These are phyloP conservation scores for Mamestra configurata DNA, from an alignment of 1,140 invertebrate species.

Conservation along the genomic window DNA sequence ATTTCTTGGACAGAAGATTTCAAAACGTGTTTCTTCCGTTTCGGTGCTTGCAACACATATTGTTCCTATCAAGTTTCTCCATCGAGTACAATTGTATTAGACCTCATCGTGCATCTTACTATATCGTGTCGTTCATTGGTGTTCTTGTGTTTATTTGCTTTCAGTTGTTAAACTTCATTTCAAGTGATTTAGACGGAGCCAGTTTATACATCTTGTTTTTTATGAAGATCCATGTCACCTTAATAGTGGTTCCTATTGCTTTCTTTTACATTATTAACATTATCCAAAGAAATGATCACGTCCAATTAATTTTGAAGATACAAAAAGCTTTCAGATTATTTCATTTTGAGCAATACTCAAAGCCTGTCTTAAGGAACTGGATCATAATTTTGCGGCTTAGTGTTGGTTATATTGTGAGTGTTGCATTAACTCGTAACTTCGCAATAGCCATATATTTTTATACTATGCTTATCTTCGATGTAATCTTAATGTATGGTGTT, in stretches of 20 bases:
- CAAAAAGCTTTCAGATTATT: constrained; percentile 5
- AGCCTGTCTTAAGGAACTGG: neutral
- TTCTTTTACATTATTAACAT: neutral
- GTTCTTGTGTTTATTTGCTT: neutral
- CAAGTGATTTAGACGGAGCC: neutral
- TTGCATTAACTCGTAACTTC: neutral
- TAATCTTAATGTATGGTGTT: neutral
- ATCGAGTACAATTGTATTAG: constrained; percentile 17
- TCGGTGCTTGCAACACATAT: neutral
- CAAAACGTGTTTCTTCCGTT: neutral
- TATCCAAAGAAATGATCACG: neutral
- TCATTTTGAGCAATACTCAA: neutral
- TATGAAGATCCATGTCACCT: neutral
- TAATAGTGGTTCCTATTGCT: neutral
- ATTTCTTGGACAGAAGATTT: constrained; percentile 18
- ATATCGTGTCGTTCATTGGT: constrained; percentile 8
- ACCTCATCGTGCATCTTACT: neutral
- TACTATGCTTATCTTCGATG: neutral
- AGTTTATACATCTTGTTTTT: no score
- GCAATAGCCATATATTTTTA: neutral
- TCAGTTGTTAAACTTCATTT: no score
- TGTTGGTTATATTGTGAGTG: neutral
- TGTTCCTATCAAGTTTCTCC: neutral
- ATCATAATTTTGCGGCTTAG: neutral
- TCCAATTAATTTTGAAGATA: constrained; percentile 1